Base-by-base conservation (phyloP, 1,140 invertebrate genomes). In the Lasioglossum baleicum region DNA sequence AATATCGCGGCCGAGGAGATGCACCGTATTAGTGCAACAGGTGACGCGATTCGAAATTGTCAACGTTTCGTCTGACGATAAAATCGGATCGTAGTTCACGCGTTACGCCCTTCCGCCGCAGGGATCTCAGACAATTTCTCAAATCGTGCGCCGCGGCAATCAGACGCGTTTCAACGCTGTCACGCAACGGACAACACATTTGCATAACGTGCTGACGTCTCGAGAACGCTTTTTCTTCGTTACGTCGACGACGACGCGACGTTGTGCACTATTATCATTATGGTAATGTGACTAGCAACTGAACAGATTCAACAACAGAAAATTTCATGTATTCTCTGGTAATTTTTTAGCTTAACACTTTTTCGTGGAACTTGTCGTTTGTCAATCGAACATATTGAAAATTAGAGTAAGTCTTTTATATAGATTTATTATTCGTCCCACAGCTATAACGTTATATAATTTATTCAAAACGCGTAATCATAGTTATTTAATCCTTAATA, bases 31-130 rank as follows among this genome's bases (percentile, higher is more conserved):
- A 11, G 22, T 73, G 89, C 90, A 90, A 90, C 90, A 90, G 89
- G 89, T 90, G 82, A 88, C 65, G 58, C 35, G 73, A 82, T 80
- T 83, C 82, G 75, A 76, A 88, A 87, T 90, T 84, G 87, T 90
- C 86, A 88, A 61, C 66, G 75, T 88, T 88, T 88, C 83, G 63
- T 82, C 70, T 68, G 80, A 83, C 81, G 83, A 88, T 88, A 89
- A 87, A 90, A 87, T 88, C 86, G 71, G 63, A 63, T 65, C 63
- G 66, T 35, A 68, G 71, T 42, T 68, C 44, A 31, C 58, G 8
- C 44, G 65, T 68, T 72, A 63, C 75, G 44, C 13, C 75, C 64
- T 65, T 64, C 44, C 60, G 58, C 20, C 44, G n/a, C 20, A 22
- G 70, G 44, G 44, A 75, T 63, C 58, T 82, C 56, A 70, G 35